Conservation (phyloP, 2,797 vertebrate species). For the Semaprochilodus insignis region DNA sequence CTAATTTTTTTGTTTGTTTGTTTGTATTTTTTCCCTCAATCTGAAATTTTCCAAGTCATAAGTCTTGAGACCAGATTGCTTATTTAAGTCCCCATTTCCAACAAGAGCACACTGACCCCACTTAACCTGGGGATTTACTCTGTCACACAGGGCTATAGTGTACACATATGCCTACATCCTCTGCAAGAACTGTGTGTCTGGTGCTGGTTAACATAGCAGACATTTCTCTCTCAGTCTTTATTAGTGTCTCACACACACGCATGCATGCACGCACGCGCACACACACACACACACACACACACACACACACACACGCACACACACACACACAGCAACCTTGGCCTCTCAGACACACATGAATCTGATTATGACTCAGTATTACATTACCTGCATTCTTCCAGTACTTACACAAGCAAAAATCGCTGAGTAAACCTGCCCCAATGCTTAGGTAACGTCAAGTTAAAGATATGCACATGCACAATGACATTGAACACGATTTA, state of each 20-base stretch:
- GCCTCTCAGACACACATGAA: constrained; percentile 71
- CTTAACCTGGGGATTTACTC: constrained; percentile 34
- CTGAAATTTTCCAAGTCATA: too few relatives aligned
- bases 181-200: constrained; percentile 27
- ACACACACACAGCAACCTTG: constrained; percentile 13
- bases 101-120: constrained; percentile 9
- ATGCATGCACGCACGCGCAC: neutral
- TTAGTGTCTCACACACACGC: neutral
- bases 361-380: constrained; percentile 79
- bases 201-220: constrained; percentile 36
- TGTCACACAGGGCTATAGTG: neutral
- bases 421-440: constrained; percentile 6
- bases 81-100: too few relatives aligned
- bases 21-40: too few relatives aligned
- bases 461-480: too few relatives aligned
- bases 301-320: neutral
- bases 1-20: too few relatives aligned
- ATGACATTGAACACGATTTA: neutral
- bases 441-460: constrained; percentile 7
- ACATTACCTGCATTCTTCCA: constrained; percentile 77
- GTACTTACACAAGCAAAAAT: constrained; percentile 48
- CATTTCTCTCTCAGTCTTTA: constrained; percentile 37
- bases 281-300: neutral
- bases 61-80: too few relatives aligned
- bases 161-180: constrained; percentile 1